Evolutionary conservation across 1,140 invertebrate genomes (phyloP), one percentile per base, ranked within the genome.

Genomic region (Lordiphosa stackelbergi): DNA sequence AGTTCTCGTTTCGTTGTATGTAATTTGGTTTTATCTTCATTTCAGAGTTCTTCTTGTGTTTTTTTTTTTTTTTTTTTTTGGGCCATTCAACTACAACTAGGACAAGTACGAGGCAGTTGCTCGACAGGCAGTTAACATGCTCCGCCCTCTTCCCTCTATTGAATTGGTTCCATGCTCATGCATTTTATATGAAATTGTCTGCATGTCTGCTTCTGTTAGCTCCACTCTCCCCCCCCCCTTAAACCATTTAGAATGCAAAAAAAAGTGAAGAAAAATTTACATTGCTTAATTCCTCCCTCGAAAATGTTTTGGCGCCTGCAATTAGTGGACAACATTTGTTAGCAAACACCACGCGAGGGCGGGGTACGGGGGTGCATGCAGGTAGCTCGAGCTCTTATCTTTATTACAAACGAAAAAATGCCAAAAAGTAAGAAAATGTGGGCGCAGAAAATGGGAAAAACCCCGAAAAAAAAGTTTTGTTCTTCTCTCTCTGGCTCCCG

Each of bases 181-280:
- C 77, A 83, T 83, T 83, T 83, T 83, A 77, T 83, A 83, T 83
- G 77, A 83, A 83, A 83, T 77, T 81, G 77, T 83, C 75, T 83
- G 75, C 77, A 69, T 75, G 75, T 81, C 74, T 79, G 57, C 61
- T 58, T 62, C 48, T 56, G 55, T 10, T 46, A 36, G 13, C n/a
- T 12, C 40, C 24, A 11, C 16, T 5, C 24, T 2, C 16, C 16
- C 1, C 16, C 38, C 19, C 35, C 19, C 12, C n/a, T 53, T 40
- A 48, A 59, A 49, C 53, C 52, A 46, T 45, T 36, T 45, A 34
- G 41, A 10, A 42, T 19, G 16, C 16, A 66, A 66, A 66, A 6
- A 12, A 8, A 57, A 66, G 57, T 5, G 43, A 9, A 34, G 13
- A 10, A 42, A 46, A 66, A 66, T 66, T 66, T 66, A 66, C 70